A percentile compares a stretch with the other conserved stretches of the same genome.
These are phyloP conservation scores for Diplodus sargus DNA, from an alignment of 2,797 vertebrate genomes.

Conservation along the genomic window DNA sequence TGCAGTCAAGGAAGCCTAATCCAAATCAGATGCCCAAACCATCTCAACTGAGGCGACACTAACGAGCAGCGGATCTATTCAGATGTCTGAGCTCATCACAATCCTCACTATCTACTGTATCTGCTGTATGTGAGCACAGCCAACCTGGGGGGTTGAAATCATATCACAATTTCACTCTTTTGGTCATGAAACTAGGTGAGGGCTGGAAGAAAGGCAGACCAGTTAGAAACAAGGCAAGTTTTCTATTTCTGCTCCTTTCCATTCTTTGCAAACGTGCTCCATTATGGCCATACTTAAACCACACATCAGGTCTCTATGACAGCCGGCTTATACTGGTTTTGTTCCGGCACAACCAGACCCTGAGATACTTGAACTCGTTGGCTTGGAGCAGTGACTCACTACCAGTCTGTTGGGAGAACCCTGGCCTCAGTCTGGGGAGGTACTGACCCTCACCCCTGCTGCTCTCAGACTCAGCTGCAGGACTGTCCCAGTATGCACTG, in stretches of 20 bases:
- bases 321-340: background rate
- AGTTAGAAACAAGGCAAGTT: background rate
- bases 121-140: background rate
- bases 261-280: background rate
- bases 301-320: background rate
- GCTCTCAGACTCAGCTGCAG: conserved; percentile 13
- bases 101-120: no score
- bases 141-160: background rate
- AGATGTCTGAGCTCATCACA: background rate
- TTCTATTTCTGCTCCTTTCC: background rate
- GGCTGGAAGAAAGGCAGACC: background rate
- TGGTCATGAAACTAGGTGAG: background rate
- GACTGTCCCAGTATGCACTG: background rate
- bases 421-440: background rate
- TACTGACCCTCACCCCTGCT: background rate
- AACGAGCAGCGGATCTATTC: background rate
- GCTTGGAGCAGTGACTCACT: background rate
- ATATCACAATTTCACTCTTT: background rate
- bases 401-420: background rate
- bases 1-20: conserved; percentile 72
- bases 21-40: conserved; percentile 7
- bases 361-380: background rate
- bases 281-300: background rate
- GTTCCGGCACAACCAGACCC: background rate
- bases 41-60: background rate